These are phyloP conservation scores for Panurus biarmicus DNA, from an alignment of 2,113 vertebrate species.

Conservation along the genomic window DNA sequence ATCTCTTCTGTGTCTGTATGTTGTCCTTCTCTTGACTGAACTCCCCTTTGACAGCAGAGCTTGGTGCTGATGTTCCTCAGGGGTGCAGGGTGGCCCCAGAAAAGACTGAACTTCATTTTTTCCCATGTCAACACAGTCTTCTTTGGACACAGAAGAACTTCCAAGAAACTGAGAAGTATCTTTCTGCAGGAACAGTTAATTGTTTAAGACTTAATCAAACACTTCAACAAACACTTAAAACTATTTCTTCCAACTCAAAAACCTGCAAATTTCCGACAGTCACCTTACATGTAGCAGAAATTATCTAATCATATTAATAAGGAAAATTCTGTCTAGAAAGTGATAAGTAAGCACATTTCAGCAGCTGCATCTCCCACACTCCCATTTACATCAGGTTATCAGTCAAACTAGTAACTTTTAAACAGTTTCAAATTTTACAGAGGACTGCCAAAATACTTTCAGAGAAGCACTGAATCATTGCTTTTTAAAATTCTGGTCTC, in stretches of 20 bases:
- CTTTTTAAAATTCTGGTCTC: neutral
- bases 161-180: neutral
- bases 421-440: neutral
- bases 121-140: neutral
- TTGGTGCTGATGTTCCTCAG: neutral
- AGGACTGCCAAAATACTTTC: neutral
- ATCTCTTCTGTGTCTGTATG: neutral
- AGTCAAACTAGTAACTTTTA: neutral
- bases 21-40: neutral
- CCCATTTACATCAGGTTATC: neutral
- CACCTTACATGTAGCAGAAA: neutral
- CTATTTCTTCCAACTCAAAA: neutral
- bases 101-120: neutral
- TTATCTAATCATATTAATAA: neutral
- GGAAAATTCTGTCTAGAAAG: neutral
- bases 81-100: neutral
- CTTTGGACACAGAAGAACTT: neutral
- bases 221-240: neutral
- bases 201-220: neutral
- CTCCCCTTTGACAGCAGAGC: neutral
- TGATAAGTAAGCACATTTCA: neutral
- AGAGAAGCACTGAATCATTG: neutral
- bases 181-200: slow-evolving; percentile 47
- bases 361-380: neutral
- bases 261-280: neutral